Base-by-base conservation (phyloP, 1,140 invertebrate genomes). In the Bemisia tabaci region DNA sequence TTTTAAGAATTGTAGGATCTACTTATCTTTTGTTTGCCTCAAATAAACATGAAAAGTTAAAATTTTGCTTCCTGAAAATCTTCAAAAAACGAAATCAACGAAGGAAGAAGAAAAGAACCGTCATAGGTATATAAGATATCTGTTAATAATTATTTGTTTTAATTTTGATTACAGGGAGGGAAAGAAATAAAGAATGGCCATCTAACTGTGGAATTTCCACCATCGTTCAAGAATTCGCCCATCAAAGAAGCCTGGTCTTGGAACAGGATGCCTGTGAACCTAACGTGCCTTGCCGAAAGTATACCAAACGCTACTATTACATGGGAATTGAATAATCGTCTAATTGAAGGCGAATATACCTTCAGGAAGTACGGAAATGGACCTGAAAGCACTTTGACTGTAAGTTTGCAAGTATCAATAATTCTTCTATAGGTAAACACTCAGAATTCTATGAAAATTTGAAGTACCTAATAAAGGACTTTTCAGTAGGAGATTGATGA, bases 271-370 rank as follows among this genome's bases (percentile, higher is more conserved):
- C 84, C 87, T 1, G 89, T 89, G 0, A 95, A 95, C 74, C 80
- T 96, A 0, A 91, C 87, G 33, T 96, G 93, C 73, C 80, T 91
- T n/a, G 91, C 91, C 12, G 87, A 90, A 76, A 86, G 89, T 69
- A 92, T 95, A 73, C 94, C 94, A 0, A 95, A 95, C 76, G 93
- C 94, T 0, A 94, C 92, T 1, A 91, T 95, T 68, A 83, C 83
- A 68, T 95, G 93, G 93, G 84, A 81, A 72, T 83, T 81, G 64
- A 79, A 76, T 23, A 76, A 75, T 17, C 66, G 73, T 61, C 70
- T 75, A 11, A 70, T 79, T 5, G 72, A 76, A 60, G 69, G 70
- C 21, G 83, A 84, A 48, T 73, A 72, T 0, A 79, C 79, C 66
- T 80, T 90, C 1, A 77, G 79, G 27, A 82, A 88, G 58, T 76